These are phyloP conservation scores for Eudasyphora cyanicolor DNA, from an alignment of 2,888 invertebrate genomes.

Conservation along the genomic window DNA sequence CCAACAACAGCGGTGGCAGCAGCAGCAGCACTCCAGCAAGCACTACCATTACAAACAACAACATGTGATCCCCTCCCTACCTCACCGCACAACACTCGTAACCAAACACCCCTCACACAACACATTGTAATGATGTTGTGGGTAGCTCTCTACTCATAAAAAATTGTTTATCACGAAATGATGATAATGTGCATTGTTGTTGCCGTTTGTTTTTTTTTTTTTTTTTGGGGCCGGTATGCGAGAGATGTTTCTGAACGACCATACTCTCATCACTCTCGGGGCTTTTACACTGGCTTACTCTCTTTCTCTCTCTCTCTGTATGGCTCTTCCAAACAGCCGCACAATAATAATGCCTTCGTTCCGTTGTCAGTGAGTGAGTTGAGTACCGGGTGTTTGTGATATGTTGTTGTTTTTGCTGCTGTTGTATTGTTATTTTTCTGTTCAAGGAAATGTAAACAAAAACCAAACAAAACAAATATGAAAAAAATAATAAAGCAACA, in stretches of 20 bases:
- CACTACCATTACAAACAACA: background rate
- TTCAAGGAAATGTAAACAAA: constrained; percentile 65
- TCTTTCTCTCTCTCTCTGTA: too few species aligned
- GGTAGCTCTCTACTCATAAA: background rate
- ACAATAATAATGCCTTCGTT: background rate
- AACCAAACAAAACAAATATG: constrained; percentile 60
- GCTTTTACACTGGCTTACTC: background rate
- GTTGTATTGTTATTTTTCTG: constrained; percentile 31
- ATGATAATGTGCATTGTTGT: constrained; percentile 8
- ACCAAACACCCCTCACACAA: background rate
- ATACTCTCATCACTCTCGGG: background rate
- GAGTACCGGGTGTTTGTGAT: background rate
- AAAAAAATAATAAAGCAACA: constrained; percentile 58
- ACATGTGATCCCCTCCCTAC: background rate
- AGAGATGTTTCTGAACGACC: background rate
- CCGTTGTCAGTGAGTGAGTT: background rate
- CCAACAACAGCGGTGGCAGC: background rate
- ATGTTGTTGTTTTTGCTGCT: constrained; percentile 22
- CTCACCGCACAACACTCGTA: background rate
- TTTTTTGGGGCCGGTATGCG: constrained; percentile 11
- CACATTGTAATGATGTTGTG: background rate
- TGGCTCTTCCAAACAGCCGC: background rate
- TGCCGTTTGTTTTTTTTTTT: background rate
- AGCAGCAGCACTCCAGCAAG: background rate
- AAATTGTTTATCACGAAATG: constrained; percentile 11